Conservation (phyloP, 2,113 vertebrate species). For the Sarotherodon lohbergeri region DNA sequence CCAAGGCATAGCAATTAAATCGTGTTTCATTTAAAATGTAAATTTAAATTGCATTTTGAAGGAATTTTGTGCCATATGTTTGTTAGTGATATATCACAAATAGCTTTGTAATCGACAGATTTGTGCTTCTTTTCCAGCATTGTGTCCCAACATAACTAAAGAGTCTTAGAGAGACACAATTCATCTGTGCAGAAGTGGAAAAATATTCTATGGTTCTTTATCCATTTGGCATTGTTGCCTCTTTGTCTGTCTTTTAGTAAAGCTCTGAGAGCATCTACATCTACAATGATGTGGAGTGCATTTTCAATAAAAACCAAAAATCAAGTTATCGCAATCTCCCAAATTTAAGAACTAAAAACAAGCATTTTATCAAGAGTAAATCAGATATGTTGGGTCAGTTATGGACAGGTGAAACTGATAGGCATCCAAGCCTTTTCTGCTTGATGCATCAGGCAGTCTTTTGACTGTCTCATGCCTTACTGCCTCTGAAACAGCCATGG, state of each 20-base stretch:
- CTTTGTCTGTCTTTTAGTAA: neutral
- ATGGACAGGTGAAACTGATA: neutral
- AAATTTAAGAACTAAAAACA: neutral
- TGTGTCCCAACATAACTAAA: neutral
- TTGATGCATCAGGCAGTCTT: neutral
- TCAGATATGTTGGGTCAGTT: neutral
- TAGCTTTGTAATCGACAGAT: accelerated
- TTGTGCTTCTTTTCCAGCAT: accelerated
- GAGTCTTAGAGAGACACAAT: neutral
- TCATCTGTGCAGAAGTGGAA: neutral
- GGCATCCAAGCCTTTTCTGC: neutral
- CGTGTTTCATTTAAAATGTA: accelerated
- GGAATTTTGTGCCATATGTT: neutral
- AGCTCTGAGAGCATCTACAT: neutral
- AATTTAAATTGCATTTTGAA: accelerated
- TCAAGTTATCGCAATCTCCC: neutral
- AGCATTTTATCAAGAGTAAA: neutral
- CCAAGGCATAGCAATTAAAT: accelerated
- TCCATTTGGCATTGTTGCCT: neutral
- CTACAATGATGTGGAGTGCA: neutral
- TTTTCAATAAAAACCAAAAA: neutral
- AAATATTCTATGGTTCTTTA: accelerated
- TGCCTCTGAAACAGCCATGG: neutral
- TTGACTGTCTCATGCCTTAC: accelerated
- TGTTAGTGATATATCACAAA: neutral